Evolutionary conservation across 2,113 vertebrate genomes (phyloP).

Genomic region (Mus pahari): DNA sequence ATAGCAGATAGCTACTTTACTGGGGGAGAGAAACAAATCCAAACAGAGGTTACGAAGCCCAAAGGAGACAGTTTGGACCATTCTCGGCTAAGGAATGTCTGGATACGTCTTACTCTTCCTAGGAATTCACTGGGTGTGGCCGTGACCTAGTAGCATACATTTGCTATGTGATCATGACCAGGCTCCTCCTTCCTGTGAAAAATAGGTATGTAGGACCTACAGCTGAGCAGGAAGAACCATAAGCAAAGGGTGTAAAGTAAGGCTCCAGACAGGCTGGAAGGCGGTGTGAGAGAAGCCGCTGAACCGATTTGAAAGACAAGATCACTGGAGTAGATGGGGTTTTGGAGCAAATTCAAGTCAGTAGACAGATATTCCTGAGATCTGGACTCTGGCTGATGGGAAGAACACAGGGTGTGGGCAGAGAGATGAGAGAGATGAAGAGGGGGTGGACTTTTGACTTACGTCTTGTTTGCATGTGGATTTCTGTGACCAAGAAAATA

Average conservation of each 20-base stretch:
- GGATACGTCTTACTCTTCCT: neutral
- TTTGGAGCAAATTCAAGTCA: neutral
- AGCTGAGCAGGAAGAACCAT: neutral
- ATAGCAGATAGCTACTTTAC: neutral
- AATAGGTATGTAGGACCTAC: neutral
- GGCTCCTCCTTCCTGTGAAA: neutral
- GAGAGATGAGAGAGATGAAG: neutral
- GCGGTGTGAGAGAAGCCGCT: neutral
- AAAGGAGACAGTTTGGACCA: neutral
- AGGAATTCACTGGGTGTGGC: neutral
- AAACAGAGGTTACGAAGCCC: neutral
- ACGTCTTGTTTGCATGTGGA: neutral
- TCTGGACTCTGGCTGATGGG: neutral
- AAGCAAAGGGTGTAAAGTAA: neutral
- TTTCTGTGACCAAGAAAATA: neutral
- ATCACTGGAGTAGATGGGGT: neutral
- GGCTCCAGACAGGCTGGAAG: neutral
- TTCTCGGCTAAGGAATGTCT: neutral
- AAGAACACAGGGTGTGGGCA: neutral
- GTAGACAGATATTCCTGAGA: neutral
- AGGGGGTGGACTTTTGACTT: neutral
- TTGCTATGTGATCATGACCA: neutral
- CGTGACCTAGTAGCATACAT: neutral
- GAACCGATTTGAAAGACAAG: neutral
- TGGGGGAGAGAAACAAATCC: neutral